Evolutionary conservation across 2,113 vertebrate species (phyloP), one percentile per base, ranked within the genome.

Genomic region (Scomber scombrus): DNA sequence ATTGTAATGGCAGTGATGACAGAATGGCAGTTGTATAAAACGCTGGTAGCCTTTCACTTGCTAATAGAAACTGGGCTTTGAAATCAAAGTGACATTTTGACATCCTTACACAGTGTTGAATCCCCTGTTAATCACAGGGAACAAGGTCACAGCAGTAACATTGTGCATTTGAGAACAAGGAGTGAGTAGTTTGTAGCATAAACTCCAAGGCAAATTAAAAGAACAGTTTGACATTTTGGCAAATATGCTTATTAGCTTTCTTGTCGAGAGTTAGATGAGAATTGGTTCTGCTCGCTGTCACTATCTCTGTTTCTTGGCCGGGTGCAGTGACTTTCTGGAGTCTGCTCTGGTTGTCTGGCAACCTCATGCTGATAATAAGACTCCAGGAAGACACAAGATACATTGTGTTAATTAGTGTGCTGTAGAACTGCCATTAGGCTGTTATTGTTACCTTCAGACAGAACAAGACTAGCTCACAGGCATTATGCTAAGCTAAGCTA

Each of bases 1-100:
- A 40, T 40, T 40, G 34, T 62, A 23, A 57, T 51, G 31, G 55
- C 81, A 80, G 62, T 34, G 51, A 61, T 69, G 71, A 57, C 23
- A 67, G 13, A 49, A 52, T 45, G 19, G 56, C 19, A 15, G 1
- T 23, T 77, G 61, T 78, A 83, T 62, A 82, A 78, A 88, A 84
- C 79, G 80, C 82, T 86, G 83, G 80, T 81, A 60, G 56, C 18
- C 69, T 65, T 3, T 40, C 10, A 47, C 40, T 60, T 54, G 9
- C 10, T 40, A 12, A 62, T 73, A 70, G 73, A 72, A 66, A 55
- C 51, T 40, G 21, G 21, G 18, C 49, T 64, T 29, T 65, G 19
- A 60, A 64, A 75, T 57, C 43, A 15, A 11, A 19, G 16, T 50
- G 18, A 50, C 45, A 12, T 70, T 19, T 26, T 65, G 71, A 81